Base-by-base conservation (phyloP, 2,113 vertebrate species). In the Eidolon helvum region DNA sequence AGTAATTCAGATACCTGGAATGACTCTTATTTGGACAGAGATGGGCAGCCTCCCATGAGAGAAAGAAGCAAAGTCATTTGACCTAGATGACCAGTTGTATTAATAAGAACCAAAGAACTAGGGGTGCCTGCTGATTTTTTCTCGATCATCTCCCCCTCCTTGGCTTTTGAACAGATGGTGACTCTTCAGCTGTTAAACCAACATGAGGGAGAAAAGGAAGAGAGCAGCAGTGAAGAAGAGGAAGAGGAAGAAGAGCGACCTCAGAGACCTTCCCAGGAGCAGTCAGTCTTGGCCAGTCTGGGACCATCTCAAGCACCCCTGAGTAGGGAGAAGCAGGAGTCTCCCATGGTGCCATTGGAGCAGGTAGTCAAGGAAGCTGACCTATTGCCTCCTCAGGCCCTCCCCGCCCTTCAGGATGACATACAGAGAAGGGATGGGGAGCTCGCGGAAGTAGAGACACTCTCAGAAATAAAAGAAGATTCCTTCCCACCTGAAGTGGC, bases 121-220 rank as follows among this genome's bases (percentile, higher is more conserved):
- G 57, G n/a, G 59, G 33, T 38, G 43, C 43, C 53, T 61, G 43
- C 94, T n/a, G 2, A 30, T 53, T 87, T 79, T 57, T 24, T 69
- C 40, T 91, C 19, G 16, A 94, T n/a, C 22, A 18, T 33, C 40
- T 63, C 95, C 28, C 95, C 77, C 48, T 0, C 24, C 82, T 87
- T 10, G 72, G 50, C 78, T 95, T 88, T 91, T 80, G 93, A 69
- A 77, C 69, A 99, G 99, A 99, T 98, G 84, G 99, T 99, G 45
- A 99, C 99, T 5, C 98, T 99, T 88, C 98, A 99, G 98, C 98
- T 99, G 16, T 98, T 99, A 69, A 97, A 85, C 30, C 98, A 98
- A 50, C 94, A 98, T 0, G 90, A 99, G 89, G 93, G 80, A 24
- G 91, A 87, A 24, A 55, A 45, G 33, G 97, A 59, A 3, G 89